These are phyloP conservation scores for Ataeniobius toweri DNA, from an alignment of 2,797 vertebrate species.

Conservation along the genomic window DNA sequence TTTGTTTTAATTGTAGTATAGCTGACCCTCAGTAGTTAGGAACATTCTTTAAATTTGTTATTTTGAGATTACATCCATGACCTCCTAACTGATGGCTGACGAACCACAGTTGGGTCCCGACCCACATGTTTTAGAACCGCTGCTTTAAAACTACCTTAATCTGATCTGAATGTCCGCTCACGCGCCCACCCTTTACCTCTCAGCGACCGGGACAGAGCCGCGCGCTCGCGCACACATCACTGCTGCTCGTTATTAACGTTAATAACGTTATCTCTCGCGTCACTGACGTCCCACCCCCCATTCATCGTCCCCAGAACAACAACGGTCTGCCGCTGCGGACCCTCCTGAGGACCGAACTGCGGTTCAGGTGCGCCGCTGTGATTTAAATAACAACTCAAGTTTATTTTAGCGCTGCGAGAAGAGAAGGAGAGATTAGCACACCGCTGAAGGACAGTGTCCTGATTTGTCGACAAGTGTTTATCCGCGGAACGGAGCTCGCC, in stretches of 20 bases:
- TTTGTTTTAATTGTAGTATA: background rate
- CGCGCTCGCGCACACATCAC: constrained; percentile 49
- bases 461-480: constrained; percentile 34
- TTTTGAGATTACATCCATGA: background rate
- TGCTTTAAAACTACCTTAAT: background rate
- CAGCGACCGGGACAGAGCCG: constrained; percentile 31
- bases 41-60: background rate
- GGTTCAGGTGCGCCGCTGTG: constrained; percentile 70
- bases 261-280: constrained; percentile 76
- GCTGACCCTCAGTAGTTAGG: background rate
- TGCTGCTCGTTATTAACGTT: constrained; percentile 64
- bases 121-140: background rate
- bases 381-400: constrained; percentile 50
- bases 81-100: no score
- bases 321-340: constrained; percentile 26
- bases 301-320: constrained; percentile 12
- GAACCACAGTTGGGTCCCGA: background rate
- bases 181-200: constrained; percentile 36
- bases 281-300: constrained; percentile 51
- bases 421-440: constrained; percentile 1
- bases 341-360: constrained; percentile 46
- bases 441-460: background rate
- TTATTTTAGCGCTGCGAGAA: constrained; percentile 8
- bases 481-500: constrained; percentile 25
- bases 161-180: constrained; percentile 4